Evolutionary conservation across 2,797 vertebrate genomes (phyloP), one percentile per base, ranked within the genome.

Genomic region (Zenarchopterus dispar): DNA sequence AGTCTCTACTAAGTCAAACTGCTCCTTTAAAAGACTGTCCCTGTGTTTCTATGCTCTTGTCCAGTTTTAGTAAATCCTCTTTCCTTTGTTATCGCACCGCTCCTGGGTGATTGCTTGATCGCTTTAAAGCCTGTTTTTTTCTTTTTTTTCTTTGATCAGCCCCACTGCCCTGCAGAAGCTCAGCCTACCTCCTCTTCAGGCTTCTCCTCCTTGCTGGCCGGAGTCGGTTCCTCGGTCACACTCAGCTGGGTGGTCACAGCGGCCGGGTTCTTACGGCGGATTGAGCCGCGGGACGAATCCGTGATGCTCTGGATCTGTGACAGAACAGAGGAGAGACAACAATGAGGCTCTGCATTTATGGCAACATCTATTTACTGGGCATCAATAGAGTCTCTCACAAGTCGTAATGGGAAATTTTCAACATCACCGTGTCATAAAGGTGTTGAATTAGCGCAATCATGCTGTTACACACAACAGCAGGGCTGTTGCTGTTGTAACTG

Each of bases 261-360:
- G 22, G 94, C 91, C 0, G 96, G 97, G 81, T 97, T 97, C 92
- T 99, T 99, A 18, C 97, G 96, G 47, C 97, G 94, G 73, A 99
- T 99, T 1, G 97, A 99, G 36, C 97, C 97, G 0, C 97, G 97
- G 47, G 97, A 99, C 21, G 96, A 96, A 2, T 99, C 97, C 0
- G 97, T 96, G 88, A 99, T 99, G 79, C 97, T 98, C 92, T 99
- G 97, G 86, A 99, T 99, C 97, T 99, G 88, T 31, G 39, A 42
- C 8, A 19, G 33, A 17, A 48, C 49, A 62, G 16, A 52, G 39
- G 39, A 24, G 9, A 43, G 18, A 13, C 22, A 23, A 10, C 8
- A 46, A 10, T 19, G 18, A 39, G 11, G 36, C 28, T 28, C 28
- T 6, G 28, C 24, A 24, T 24, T 24, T 24, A 5, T 24, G 2